Conservation (phyloP, 2,888 invertebrate species). For the Therioaphis trifolii region DNA sequence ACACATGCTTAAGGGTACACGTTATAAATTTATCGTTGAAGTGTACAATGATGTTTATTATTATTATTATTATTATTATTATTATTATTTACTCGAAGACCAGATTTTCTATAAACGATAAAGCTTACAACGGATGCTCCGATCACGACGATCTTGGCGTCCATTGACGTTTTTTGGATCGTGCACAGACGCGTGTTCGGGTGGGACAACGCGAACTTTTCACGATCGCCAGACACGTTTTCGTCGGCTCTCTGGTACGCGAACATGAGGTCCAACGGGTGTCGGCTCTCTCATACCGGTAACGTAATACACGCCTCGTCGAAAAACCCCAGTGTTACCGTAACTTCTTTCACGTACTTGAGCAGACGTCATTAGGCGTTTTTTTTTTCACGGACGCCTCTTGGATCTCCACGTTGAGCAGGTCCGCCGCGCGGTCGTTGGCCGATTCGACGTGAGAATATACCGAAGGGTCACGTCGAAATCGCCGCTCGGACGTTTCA, state of each 20-base stretch:
- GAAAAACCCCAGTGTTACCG: background rate
- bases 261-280: slow-evolving; percentile 16
- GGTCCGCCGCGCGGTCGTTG: slow-evolving; percentile 1
- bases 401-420: slow-evolving; percentile 43
- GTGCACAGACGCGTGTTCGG: slow-evolving; percentile 72
- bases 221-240: background rate
- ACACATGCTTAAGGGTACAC: too few species aligned
- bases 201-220: slow-evolving; percentile 72
- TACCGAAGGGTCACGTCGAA: slow-evolving; percentile 39
- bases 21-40: too few species aligned
- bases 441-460: background rate
- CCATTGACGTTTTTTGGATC: slow-evolving; percentile 72
- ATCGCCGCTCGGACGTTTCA: slow-evolving; percentile 9
- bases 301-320: slow-evolving; percentile 1
- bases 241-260: background rate
- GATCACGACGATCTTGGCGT: slow-evolving; percentile 75
- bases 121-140: slow-evolving; percentile 76
- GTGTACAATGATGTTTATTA: too few species aligned
- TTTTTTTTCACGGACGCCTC: slow-evolving; percentile 11
- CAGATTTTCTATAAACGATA: slow-evolving; percentile 75
- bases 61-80: background rate
- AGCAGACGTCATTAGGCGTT: background rate
- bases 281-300: slow-evolving; percentile 23
- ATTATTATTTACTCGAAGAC: slow-evolving; percentile 70
- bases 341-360: background rate